Base-by-base conservation (phyloP, 2,797 vertebrate genomes). In the Lycodopsis pacificus region DNA sequence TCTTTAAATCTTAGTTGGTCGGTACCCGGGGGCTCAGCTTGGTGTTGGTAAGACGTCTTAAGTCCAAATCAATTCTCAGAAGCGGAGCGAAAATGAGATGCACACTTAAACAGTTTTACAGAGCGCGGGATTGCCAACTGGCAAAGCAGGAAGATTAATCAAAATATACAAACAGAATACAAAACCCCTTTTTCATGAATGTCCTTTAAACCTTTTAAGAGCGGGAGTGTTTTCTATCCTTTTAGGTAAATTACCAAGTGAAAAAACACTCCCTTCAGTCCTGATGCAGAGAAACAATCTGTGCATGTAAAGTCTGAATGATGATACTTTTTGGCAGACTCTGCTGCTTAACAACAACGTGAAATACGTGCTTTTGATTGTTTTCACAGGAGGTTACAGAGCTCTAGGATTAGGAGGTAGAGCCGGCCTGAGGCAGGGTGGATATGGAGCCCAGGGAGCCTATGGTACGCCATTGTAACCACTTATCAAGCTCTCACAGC, bases 21-120 rank as follows among this genome's bases (percentile, higher is more conserved):
- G 80, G 76, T 93, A 92, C 63, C 70, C 89, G 15, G 93, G 71
- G 5, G 92, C 93, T 86, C 89, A 92, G 34, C 91, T 88, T 3
- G 89, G 87, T 65, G 74, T 38, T 53, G 89, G 90, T 93, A 74
- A 83, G 91, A 76, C 42, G 3, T 56, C 25, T 58, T 40, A 54
- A 32, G 30, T 48, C 40, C 7, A 69, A 27, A 25, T 56, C 0
- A 34, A 32, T n/a, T 32, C 32, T 38, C 27, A 70, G 3, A 70
- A 13, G 67, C 19, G 22, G 27, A 27, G 11, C 15, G 11, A 63
- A 64, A 25, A 19, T 48, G 6, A 48, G 27, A 49, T 20, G 12
- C 25, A 65, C 22, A 13, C 42, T 25, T 32, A 13, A n/a, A 65
- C 4, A 0, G 4, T 22, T 49, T 49, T n/a, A 49, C 7, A 30